Conservation (phyloP, 2,113 vertebrate species). For the Lampris megalopsis region DNA sequence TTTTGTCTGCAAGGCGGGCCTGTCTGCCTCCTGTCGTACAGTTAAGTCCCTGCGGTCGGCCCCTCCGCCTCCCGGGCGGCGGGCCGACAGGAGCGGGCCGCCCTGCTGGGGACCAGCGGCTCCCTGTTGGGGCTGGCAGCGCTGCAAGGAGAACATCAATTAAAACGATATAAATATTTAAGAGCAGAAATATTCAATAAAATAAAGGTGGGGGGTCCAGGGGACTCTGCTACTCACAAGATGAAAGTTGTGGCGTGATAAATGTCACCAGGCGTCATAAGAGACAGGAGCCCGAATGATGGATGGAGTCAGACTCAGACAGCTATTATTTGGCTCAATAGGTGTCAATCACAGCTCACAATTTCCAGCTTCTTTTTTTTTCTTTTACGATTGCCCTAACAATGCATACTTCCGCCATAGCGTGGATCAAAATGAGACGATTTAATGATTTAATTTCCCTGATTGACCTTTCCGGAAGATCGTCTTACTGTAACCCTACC, state of each 20-base stretch:
- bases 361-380: slow-evolving; percentile 32
- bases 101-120: slow-evolving; percentile 72
- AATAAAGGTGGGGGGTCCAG: slow-evolving; percentile 75
- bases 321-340: slow-evolving; percentile 68
- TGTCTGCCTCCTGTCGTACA: slow-evolving; percentile 28
- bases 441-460: slow-evolving; percentile 46
- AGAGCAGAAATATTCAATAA: slow-evolving; percentile 84
- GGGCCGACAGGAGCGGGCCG: slow-evolving; percentile 49
- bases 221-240: slow-evolving; percentile 68
- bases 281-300: slow-evolving; percentile 65
- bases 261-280: slow-evolving; percentile 72
- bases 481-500: slow-evolving; percentile 44
- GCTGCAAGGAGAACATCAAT: slow-evolving; percentile 84
- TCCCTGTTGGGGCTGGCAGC: slow-evolving; percentile 77
- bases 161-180: slow-evolving; percentile 87
- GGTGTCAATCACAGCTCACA: slow-evolving; percentile 68
- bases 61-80: slow-evolving; percentile 67
- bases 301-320: slow-evolving; percentile 64
- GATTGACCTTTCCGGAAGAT: slow-evolving; percentile 7
- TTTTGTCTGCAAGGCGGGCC: background rate
- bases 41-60: slow-evolving; percentile 53
- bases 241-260: slow-evolving; percentile 80
- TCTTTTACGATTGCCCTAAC: slow-evolving; percentile 40
- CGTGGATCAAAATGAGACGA: too few species aligned
- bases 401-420: background rate